Evolutionary conservation across 2,888 invertebrate species (phyloP).

Genomic region (Macropis europaea): DNA sequence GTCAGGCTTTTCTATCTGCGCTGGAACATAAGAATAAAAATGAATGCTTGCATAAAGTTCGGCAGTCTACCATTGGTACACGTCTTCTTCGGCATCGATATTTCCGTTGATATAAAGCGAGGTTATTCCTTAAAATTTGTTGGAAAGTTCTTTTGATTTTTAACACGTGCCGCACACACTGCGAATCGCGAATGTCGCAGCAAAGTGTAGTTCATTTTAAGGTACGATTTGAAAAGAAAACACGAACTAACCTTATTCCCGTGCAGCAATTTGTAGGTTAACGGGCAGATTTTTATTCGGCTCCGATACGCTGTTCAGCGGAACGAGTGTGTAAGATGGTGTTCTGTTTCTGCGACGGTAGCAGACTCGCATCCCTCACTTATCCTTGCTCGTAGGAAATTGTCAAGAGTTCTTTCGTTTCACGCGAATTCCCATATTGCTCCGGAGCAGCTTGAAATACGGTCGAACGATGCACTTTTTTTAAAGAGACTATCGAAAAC

Average conservation of each 20-base stretch:
- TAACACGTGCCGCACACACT: too few relatives aligned
- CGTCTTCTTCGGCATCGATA: too few relatives aligned
- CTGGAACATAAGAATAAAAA: too few relatives aligned
- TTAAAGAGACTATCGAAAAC: not conserved
- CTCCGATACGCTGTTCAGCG: not conserved
- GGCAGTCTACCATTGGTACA: too few relatives aligned
- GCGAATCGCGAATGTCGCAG: too few relatives aligned
- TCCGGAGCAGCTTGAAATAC: not conserved
- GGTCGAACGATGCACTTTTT: not conserved
- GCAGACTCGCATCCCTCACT: not conserved
- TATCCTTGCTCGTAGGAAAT: not conserved
- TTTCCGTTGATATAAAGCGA: too few relatives aligned
- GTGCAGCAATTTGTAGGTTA: constrained; percentile 2
- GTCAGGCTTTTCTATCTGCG: too few relatives aligned
- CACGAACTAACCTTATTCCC: constrained; percentile 22
- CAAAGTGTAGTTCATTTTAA: too few relatives aligned
- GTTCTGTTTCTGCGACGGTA: not conserved
- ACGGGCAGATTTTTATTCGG: not conserved
- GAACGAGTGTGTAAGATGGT: not conserved
- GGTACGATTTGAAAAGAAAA: not conserved
- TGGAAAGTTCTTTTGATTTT: too few relatives aligned
- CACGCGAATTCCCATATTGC: not conserved
- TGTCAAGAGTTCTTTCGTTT: not conserved
- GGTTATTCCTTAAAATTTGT: too few relatives aligned
- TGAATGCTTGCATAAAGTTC: too few relatives aligned